Evolutionary conservation across 2,888 invertebrate species (phyloP).

Genomic region (Megaustenia siamemsis): DNA sequence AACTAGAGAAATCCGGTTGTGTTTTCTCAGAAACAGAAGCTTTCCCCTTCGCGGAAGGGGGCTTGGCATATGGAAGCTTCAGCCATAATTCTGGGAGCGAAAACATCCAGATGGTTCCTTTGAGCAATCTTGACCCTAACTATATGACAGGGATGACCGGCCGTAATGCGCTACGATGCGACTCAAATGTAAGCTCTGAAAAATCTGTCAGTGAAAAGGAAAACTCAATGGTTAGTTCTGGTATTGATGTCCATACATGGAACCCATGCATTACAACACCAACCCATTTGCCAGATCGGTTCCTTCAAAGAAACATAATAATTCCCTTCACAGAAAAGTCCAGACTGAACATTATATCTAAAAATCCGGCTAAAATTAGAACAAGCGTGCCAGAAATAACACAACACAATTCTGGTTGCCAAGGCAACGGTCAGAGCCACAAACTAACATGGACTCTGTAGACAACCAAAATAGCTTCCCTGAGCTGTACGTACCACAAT

Average conservation of each 20-base stretch:
- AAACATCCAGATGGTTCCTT: background rate
- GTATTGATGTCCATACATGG: background rate
- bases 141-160: background rate
- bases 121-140: background rate
- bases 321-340: slow-evolving; percentile 17
- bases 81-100: background rate
- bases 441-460: background rate
- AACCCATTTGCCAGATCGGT: background rate
- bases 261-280: no score
- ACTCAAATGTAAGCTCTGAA: background rate
- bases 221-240: background rate
- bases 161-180: no score
- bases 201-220: background rate
- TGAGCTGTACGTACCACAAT: background rate
- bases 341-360: slow-evolving; percentile 3
- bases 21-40: slow-evolving; percentile 12
- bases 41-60: slow-evolving; percentile 34
- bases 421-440: background rate
- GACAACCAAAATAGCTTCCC: background rate
- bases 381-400: background rate
- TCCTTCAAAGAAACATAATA: background rate
- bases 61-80: slow-evolving; percentile 12
- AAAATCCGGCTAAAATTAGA: slow-evolving; percentile 1
- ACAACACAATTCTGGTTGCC: background rate
- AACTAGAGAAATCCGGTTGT: background rate